Percentiles rank a stretch among this genome's conserved stretches.
phyloP scores from a whole-genome alignment of 2,797 vertebrate species.

The Xenops minutus region DNA sequence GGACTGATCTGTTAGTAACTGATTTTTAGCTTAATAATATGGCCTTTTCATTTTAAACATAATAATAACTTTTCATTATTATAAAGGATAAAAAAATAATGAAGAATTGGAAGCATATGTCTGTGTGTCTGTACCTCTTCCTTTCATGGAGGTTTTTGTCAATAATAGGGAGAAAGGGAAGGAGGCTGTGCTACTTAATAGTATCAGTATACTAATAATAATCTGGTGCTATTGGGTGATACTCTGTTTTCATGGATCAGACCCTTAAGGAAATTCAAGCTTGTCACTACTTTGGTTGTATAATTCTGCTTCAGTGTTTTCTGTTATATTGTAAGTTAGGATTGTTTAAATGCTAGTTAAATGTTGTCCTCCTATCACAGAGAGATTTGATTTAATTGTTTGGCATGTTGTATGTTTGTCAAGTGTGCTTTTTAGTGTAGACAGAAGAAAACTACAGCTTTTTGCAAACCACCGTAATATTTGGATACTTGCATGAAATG shows the following conservation, averaged over 20 bases:
- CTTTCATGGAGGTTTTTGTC: neutral
- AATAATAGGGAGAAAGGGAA: neutral
- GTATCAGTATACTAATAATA: neutral
- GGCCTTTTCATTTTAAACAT: neutral
- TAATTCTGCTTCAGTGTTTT: neutral
- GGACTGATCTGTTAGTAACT: neutral
- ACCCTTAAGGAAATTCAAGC: neutral
- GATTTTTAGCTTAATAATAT: neutral
- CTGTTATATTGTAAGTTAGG: neutral
- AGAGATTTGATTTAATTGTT: neutral
- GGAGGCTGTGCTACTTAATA: neutral
- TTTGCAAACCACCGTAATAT: neutral
- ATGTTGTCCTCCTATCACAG: neutral
- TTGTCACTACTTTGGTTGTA: neutral
- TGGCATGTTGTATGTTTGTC: neutral
- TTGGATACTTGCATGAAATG: neutral
- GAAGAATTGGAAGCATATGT: neutral
- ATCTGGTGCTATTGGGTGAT: neutral
- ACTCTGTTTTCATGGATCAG: neutral
- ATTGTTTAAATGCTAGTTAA: neutral
- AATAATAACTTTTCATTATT: neutral
- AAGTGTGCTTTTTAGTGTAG: neutral
- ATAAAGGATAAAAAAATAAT: neutral
- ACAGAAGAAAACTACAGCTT: neutral
- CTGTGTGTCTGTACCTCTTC: neutral